These are phyloP conservation scores for Apteryx owenii DNA, from an alignment of 2,113 vertebrate genomes.

Conservation along the genomic window DNA sequence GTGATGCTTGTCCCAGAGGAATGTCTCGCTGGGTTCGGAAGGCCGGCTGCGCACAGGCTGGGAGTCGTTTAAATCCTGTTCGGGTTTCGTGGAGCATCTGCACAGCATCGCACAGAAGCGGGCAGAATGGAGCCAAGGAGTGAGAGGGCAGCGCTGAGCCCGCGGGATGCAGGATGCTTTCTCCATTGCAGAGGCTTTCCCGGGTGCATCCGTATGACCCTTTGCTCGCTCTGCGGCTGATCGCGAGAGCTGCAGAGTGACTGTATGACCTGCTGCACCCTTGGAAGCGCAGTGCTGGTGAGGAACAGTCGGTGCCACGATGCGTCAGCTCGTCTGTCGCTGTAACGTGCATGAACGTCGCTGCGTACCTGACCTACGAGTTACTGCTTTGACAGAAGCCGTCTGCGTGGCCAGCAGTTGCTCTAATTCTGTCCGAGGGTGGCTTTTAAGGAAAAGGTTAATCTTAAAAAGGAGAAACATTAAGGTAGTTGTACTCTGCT, in stretches of 20 bases:
- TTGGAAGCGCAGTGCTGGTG: not conserved
- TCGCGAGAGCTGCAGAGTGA: too few species aligned
- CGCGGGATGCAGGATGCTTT: not conserved
- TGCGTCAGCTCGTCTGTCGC: not conserved
- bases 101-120: not conserved
- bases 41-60: not conserved
- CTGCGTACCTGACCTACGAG: not conserved
- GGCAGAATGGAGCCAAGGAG: not conserved
- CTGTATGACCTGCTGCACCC: too few species aligned
- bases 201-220: too few species aligned
- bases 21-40: accelerated
- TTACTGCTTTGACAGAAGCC: not conserved
- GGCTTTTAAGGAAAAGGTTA: not conserved
- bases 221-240: not conserved
- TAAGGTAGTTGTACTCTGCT: not conserved
- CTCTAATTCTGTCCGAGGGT: not conserved
- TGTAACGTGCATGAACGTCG: accelerated
- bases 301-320: not conserved
- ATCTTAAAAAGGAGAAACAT: not conserved
- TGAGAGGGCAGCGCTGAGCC: not conserved
- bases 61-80: not conserved
- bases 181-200: too few species aligned
- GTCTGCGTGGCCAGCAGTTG: not conserved
- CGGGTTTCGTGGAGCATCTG: not conserved
- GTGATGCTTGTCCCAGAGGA: accelerated